Conservation (phyloP, 2,113 vertebrate species). For the Tupaia chinensis region DNA sequence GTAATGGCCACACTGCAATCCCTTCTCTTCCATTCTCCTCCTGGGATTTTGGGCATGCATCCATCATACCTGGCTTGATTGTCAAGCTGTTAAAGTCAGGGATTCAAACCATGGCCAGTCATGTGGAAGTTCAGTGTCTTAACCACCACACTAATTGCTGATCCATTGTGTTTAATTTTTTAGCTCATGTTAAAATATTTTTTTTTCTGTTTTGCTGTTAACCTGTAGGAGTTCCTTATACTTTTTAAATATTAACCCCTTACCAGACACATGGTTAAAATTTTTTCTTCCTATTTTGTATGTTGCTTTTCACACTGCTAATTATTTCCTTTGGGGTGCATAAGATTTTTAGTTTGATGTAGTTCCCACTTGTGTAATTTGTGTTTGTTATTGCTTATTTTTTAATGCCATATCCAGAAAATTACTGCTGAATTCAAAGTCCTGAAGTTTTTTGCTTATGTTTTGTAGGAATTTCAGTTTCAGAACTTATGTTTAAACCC, state of each 20-base stretch:
- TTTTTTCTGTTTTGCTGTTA: background rate
- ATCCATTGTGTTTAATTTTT: background rate
- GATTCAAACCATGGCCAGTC: background rate
- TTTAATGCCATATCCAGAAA: background rate
- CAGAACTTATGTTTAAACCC: too few relatives aligned
- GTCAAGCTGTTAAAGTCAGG: too few relatives aligned
- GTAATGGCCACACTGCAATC: too few relatives aligned
- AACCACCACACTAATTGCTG: too few relatives aligned
- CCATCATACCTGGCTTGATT: too few relatives aligned
- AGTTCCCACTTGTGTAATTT: background rate
- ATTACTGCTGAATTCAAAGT: background rate
- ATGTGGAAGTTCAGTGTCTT: too few relatives aligned
- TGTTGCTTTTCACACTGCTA: background rate
- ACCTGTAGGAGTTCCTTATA: background rate
- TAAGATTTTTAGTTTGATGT: fast-evolving
- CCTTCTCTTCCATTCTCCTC: too few relatives aligned
- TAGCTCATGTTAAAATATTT: background rate
- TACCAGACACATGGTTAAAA: background rate
- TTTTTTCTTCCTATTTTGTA: background rate
- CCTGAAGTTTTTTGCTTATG: background rate
- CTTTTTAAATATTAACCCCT: background rate
- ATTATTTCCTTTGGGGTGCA: background rate
- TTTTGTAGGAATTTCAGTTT: too few relatives aligned
- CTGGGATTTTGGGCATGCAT: too few relatives aligned
- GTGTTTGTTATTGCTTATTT: background rate